Evolutionary conservation across 1,140 invertebrate genomes (phyloP).

Genomic region (Philaenus spumarius): DNA sequence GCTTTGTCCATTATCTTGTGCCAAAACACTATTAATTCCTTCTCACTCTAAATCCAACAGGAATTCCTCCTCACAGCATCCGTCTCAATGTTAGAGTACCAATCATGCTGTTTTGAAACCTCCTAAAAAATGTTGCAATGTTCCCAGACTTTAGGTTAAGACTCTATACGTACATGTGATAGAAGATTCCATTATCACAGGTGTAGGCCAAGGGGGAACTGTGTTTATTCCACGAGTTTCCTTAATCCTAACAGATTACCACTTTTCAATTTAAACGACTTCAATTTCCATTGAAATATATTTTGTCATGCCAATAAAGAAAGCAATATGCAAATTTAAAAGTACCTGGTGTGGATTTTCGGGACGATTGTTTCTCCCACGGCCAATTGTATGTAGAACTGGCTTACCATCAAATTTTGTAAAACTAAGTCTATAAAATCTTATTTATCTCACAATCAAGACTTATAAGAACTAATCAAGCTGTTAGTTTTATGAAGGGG

Average conservation of each 20-base stretch:
- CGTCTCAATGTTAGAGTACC: slow-evolving; percentile 37
- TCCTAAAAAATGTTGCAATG: slow-evolving; percentile 40
- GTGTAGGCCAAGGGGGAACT: slow-evolving; percentile 35
- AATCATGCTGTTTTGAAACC: slow-evolving; percentile 42
- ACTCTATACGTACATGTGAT: slow-evolving; percentile 27
- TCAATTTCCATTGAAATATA: slow-evolving; percentile 45
- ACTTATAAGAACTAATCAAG: neutral
- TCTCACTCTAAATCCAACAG: too few relatives aligned
- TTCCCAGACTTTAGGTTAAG: slow-evolving; percentile 34
- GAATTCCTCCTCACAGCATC: too few relatives aligned
- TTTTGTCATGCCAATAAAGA: slow-evolving; percentile 49
- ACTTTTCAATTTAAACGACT: slow-evolving; percentile 41
- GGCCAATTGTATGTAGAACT: too few relatives aligned
- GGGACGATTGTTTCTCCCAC: too few relatives aligned
- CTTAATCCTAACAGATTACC: slow-evolving; percentile 36
- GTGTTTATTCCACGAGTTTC: too few relatives aligned
- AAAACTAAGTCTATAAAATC: neutral
- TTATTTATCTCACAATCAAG: neutral
- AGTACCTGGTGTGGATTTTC: too few relatives aligned
- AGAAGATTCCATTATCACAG: slow-evolving; percentile 37
- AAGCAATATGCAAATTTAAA: slow-evolving; percentile 45
- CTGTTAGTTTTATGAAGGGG: too few relatives aligned
- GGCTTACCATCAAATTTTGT: too few relatives aligned
- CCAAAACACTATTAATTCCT: too few relatives aligned
- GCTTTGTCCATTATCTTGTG: too few relatives aligned